phyloP scores from a whole-genome alignment of 2,888 invertebrate species.

The Philereme transversata region DNA sequence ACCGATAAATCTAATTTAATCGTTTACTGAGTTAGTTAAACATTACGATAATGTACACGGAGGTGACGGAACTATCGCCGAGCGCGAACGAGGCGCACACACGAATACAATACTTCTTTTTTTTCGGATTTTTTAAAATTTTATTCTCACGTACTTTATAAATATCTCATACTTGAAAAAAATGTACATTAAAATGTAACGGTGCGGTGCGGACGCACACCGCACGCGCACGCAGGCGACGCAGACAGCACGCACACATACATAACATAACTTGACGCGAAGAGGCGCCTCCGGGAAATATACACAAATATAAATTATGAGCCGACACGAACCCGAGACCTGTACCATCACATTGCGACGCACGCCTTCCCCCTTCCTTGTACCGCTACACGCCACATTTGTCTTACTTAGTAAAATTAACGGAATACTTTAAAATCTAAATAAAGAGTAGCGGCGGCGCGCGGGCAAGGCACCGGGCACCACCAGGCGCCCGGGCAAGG shows the following conservation, averaged over 20 bases:
- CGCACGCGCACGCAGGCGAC: slow-evolving; percentile 37
- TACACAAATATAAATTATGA: slow-evolving; percentile 70
- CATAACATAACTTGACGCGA: slow-evolving; percentile 37
- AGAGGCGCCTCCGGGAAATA: slow-evolving; percentile 41
- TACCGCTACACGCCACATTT: slow-evolving; percentile 77
- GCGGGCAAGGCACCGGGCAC: slow-evolving; percentile 39
- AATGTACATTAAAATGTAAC: slow-evolving; percentile 80
- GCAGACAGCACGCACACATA: slow-evolving; percentile 49
- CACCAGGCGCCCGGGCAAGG: slow-evolving; percentile 35
- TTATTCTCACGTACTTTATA: slow-evolving; percentile 81
- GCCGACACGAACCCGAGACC: slow-evolving; percentile 64
- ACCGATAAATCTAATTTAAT: slow-evolving; percentile 82
- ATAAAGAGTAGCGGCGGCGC: slow-evolving; percentile 66
- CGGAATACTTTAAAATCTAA: slow-evolving; percentile 83
- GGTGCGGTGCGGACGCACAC: slow-evolving; percentile 31
- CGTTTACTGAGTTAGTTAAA: slow-evolving; percentile 77
- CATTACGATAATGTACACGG: slow-evolving; percentile 70
- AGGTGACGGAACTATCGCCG: slow-evolving; percentile 42
- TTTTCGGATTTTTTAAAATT: slow-evolving; percentile 71
- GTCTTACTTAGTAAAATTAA: slow-evolving; percentile 82
- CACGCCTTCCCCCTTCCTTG: slow-evolving; percentile 75
- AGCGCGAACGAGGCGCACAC: slow-evolving; percentile 43
- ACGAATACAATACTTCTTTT: slow-evolving; percentile 61
- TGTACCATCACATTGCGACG: slow-evolving; percentile 75
- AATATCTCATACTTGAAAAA: slow-evolving; percentile 83